A percentile compares a stretch with the other conserved stretches of the same genome.
Conservation (phyloP, 2,888 invertebrate species). For the Rhingia rostrata region DNA sequence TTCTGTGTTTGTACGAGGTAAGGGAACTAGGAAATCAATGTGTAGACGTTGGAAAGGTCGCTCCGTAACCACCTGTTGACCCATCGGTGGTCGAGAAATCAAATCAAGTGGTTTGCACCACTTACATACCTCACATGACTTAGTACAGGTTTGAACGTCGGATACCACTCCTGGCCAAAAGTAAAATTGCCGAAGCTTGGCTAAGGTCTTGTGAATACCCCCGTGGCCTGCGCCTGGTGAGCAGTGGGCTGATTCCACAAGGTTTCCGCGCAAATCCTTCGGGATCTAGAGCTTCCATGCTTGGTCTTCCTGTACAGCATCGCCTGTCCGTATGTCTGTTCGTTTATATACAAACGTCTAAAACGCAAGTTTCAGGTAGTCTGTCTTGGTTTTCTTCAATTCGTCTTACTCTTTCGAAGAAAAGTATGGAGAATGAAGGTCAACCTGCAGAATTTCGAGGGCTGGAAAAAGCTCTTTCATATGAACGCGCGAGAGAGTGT, state of each 20-base stretch:
- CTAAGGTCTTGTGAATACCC: background rate
- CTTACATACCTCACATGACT: no score
- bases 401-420: background rate
- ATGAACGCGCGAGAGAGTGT: background rate
- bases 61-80: no score
- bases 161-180: no score
- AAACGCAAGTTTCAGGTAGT: conserved; percentile 2
- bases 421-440: background rate
- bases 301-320: background rate
- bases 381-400: background rate
- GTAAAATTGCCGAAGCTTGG: background rate
- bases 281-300: background rate
- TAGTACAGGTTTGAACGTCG: no score
- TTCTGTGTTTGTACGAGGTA: no score
- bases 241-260: background rate
- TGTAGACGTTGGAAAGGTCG: no score
- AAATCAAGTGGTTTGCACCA: no score
- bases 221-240: background rate
- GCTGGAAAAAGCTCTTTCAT: background rate
- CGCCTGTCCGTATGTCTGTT: background rate
- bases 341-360: conserved; percentile 7
- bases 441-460: background rate
- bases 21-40: no score
- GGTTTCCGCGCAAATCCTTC: background rate
- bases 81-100: no score